Evolutionary conservation across 2,888 invertebrate genomes (phyloP), one percentile per base, ranked within the genome.

Genomic region (Epinotia demarniana): DNA sequence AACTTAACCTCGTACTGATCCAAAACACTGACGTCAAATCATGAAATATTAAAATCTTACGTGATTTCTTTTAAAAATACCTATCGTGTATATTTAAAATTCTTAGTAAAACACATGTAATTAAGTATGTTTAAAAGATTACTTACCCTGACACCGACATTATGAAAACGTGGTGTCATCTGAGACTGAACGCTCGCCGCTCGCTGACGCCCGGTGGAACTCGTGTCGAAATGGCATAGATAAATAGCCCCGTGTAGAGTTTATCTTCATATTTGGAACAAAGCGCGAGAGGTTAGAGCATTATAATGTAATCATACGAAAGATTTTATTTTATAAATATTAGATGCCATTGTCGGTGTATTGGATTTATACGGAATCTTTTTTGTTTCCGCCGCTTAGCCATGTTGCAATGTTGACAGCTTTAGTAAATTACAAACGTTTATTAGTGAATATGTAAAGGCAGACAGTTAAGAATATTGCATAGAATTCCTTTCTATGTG

Each of bases 401-500:
- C 71, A 55, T 71, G 66, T 75, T 75, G 60, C 70, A 67, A 75
- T 39, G 53, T 64, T 64, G 66, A 61, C 75, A 57, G 75, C 75
- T 75, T 75, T 33, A 67, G 71, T 75, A 71, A 75, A 66, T 75
- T 66, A 61, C 66, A 71, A 46, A 60, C 33, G 49, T 74, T 69
- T 55, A 55, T 69, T 74, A 74, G 58, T 83, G 80, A 77, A 83
- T 85, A 82, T 83, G 84, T 84, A 46, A 78, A 73, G 80, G 84
- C 81, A 81, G 82, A 82, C 81, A 81, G 83, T 80, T 82, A 81
- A 81, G 79, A 80, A 68, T 57, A 76, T 82, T 81, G 78, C 83
- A 84, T 83, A 81, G 83, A 87, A 87, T 87, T 73, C 72, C 77
- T 83, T 87, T 82, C 82, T 82, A 79, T 85, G 88, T 84, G 86